Evolutionary conservation across 2,888 invertebrate species (phyloP).

Genomic region (Apamea anceps): DNA sequence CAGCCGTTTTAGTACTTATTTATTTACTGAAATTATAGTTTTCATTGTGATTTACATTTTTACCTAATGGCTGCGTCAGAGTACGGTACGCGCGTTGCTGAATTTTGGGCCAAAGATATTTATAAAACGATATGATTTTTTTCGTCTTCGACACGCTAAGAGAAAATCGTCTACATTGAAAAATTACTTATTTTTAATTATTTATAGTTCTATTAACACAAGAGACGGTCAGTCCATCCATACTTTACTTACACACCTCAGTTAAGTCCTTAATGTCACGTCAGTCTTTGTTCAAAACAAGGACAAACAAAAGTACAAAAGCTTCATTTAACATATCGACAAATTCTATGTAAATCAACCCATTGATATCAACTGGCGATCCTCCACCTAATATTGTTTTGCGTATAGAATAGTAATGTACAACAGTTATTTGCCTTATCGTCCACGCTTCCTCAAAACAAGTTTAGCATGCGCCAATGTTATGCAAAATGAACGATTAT

Average conservation of each 20-base stretch:
- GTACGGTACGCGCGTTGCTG: no score
- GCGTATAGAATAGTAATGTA: conserved; percentile 45
- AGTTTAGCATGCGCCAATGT: conserved; percentile 54
- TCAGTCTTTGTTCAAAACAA: conserved; percentile 28
- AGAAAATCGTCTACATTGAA: neutral
- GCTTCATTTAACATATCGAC: conserved; percentile 3
- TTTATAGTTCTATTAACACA: neutral
- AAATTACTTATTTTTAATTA: neutral
- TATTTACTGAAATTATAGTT: neutral
- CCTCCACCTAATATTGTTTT: conserved; percentile 29
- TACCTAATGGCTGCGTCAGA: no score
- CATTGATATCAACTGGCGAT: conserved; percentile 29
- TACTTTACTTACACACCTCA: neutral
- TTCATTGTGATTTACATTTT: neutral
- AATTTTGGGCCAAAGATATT: no score
- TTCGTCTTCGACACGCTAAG: no score
- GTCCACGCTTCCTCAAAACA: conserved; percentile 63
- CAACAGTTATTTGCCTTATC: conserved; percentile 63
- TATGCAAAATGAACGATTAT: conserved; percentile 55
- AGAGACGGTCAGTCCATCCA: neutral
- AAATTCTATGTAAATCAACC: conserved; percentile 36
- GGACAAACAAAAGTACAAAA: conserved; percentile 6
- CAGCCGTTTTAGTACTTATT: neutral
- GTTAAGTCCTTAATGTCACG: neutral
- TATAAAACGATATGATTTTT: no score